Evolutionary conservation across 2,888 invertebrate genomes (phyloP).

Genomic region (Phlogophora meticulosa): DNA sequence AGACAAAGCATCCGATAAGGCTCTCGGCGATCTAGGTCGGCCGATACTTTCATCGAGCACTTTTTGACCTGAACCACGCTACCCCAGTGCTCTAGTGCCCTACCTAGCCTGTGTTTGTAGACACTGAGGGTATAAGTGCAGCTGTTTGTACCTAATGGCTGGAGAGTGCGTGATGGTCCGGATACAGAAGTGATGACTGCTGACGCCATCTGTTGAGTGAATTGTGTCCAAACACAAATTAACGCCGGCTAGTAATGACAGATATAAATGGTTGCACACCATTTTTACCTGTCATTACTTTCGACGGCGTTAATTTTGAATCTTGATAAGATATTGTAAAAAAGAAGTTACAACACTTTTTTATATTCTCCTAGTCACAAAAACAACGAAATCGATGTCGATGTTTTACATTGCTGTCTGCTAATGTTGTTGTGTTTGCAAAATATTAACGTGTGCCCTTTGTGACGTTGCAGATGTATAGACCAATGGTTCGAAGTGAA

Average conservation of each 20-base stretch:
- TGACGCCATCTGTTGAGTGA: conserved; percentile 39
- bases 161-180: background rate
- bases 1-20: conserved; percentile 62
- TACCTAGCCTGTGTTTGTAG: conserved; percentile 6
- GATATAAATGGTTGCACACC: too few relatives aligned
- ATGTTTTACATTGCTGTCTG: too few relatives aligned
- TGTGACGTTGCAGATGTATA: conserved; percentile 96
- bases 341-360: too few relatives aligned
- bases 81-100: conserved; percentile 1
- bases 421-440: background rate
- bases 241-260: too few relatives aligned
- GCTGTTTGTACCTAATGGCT: background rate
- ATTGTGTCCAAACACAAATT: too few relatives aligned
- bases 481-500: conserved; percentile 99
- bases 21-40: conserved; percentile 62
- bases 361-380: too few relatives aligned
- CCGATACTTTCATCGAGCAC: conserved; percentile 58
- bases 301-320: too few relatives aligned
- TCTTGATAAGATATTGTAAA: too few relatives aligned
- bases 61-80: conserved; percentile 46
- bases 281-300: too few relatives aligned
- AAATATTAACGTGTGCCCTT: conserved; percentile 39
- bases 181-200: background rate
- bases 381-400: too few relatives aligned
- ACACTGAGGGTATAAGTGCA: background rate